Evolutionary conservation across 2,113 vertebrate species (phyloP), one percentile per base, ranked within the genome.

Genomic region (Hemiscyllium ocellatum): DNA sequence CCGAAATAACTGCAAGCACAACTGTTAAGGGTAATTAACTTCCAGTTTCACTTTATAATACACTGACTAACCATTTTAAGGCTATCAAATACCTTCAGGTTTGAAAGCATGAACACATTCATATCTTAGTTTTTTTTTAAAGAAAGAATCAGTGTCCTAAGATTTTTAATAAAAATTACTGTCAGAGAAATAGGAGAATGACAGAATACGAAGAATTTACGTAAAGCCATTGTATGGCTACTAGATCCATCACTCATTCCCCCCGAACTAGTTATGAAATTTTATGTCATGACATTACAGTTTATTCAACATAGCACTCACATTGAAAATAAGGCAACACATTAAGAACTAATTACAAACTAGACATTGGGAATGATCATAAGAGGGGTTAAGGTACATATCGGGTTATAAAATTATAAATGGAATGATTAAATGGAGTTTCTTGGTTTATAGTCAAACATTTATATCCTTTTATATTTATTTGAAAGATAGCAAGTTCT

Each of bases 1-100:
- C 99, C 68, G 99, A 99, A 98, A 99, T 99, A 98, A 99, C 99
- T 99, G 96, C 96, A 95, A 95, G 8, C 0, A 96, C 95, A 12
- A 78, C 72, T 96, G 97, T 98, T 98, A 99, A 99, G 98, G 97
- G 96, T 96, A 22, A 66, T 85, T 61, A 37, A 2, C 29, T 12
- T 29, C n/a, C 70, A 86, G 50, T 5, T 76, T 95, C 69, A 72
- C 0, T 61, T 61, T 52, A 90, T 52, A 29, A 72, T 12, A 72
- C 10, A 33, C 20, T 22, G 61, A 93, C 33, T 20, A n/a, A 22
- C 61, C 68, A 72, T 72, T 95, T 91, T 70, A 69, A 22, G 2
- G 37, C 66, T 4, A 4, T 47, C 19, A 24, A 24, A 24, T 12
- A 69, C 22, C 37, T 24, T 37, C 3, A 37, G n/a, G 80, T 37